phyloP scores from a whole-genome alignment of 2,797 vertebrate species.

The Oryzias dopingdopingensis region DNA sequence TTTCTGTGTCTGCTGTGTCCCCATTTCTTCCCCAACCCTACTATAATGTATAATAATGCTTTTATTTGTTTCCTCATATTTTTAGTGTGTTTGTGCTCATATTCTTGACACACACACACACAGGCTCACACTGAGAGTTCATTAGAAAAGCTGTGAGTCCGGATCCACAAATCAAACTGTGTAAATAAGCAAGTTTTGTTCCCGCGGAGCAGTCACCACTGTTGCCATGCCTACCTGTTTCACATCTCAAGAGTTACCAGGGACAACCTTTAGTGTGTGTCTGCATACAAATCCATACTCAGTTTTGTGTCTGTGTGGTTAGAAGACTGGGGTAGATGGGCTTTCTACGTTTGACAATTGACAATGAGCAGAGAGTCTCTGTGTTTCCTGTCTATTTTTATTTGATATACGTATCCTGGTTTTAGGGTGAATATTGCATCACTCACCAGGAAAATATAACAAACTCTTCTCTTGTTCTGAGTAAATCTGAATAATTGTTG shows the following conservation, averaged over 20 bases:
- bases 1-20: neutral
- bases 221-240: conserved; percentile 63
- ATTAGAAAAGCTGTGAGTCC: conserved; percentile 50
- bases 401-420: conserved; percentile 17
- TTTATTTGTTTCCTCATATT: neutral
- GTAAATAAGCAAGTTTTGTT: conserved; percentile 64
- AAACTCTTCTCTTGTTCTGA: neutral
- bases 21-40: neutral
- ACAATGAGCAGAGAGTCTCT: conserved; percentile 38
- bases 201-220: conserved; percentile 38
- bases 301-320: conserved; percentile 20
- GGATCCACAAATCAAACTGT: conserved; percentile 70
- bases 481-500: neutral
- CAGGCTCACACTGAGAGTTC: conserved; percentile 7
- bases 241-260: conserved; percentile 63
- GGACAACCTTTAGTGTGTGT: conserved; percentile 49
- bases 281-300: conserved; percentile 22
- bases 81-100: neutral
- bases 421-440: conserved; percentile 15
- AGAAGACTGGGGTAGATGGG: neutral
- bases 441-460: conserved; percentile 11
- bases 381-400: conserved; percentile 24
- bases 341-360: conserved; percentile 27
- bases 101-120: neutral
- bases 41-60: neutral